Base-by-base conservation (phyloP, 1,140 invertebrate genomes). In the Orius insidiosus region DNA sequence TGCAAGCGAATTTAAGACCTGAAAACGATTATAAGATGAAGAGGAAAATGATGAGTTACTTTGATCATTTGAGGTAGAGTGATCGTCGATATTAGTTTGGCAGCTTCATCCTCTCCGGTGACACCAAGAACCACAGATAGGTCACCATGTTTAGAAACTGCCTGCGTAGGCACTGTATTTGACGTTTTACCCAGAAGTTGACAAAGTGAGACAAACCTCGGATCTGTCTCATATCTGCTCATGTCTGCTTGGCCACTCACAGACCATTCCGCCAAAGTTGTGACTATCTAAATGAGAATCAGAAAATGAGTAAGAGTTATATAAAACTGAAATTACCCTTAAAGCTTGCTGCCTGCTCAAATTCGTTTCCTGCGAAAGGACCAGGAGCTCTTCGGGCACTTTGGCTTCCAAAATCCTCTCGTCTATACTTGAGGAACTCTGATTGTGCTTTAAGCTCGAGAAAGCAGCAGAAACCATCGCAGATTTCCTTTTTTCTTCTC, bases 51-150 rank as follows among this genome's bases (percentile, higher is more conserved):
- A 36, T 9, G 47, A n/a, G 38, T 52, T 51, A 61, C 60, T 51
- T 58, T 61, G 7, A 61, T 50, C 51, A 62, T 61, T 47, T 64
- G 61, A 5, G 68, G 59, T 14, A 79, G 49, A 34, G 69, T 74
- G 40, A 80, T 68, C 46, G 70, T 71, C 15, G 65, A 63, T 44
- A 80, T 73, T 2, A 80, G 55, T 61, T 78, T 74, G 1, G 76
- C 75, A 10, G 77, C 78, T 58, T 81, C 74, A 60, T 81, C 78
- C 59, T 80, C 75, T 3, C 75, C 75, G 1, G 75, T 74, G 33
- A 81, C 69, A 15, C 68, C 71, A 10, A 80, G 58, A 1, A 81
- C 73, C 0, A 72, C 75, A 31, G 69, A 70, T 31, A 80, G 61
- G 55, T 80, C 76, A 8, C 40, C 41, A 37, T 45, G 39, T 56